Percentiles rank a stretch among this genome's conserved stretches.
These are phyloP conservation scores for Tangara arthus DNA, from an alignment of 2,797 vertebrate species.

Conservation along the genomic window DNA sequence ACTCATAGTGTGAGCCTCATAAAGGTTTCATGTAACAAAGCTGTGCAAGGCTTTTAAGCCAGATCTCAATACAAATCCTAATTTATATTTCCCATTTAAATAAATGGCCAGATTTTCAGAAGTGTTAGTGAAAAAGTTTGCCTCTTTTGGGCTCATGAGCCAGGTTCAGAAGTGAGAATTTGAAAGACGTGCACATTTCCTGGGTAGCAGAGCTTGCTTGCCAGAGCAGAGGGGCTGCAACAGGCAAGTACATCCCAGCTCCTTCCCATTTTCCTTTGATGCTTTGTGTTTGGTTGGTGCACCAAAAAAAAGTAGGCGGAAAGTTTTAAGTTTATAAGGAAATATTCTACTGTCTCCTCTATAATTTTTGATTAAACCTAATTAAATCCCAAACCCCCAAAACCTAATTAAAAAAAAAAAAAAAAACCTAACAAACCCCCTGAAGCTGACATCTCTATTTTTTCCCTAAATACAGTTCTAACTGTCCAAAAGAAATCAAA, in stretches of 20 bases:
- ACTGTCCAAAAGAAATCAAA: neutral
- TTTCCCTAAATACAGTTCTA: neutral
- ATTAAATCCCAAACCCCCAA: neutral
- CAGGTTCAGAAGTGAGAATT: neutral
- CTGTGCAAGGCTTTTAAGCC: neutral
- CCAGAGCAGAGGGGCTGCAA: neutral
- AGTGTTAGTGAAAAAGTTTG: neutral
- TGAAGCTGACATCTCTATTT: neutral
- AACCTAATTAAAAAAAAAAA: neutral
- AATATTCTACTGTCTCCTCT: neutral
- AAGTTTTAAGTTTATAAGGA: neutral
- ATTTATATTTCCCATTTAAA: conserved; percentile 45
- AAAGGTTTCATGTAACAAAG: conserved; percentile 48
- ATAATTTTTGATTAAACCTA: neutral
- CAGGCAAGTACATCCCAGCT: neutral
- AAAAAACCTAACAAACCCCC: accelerated
- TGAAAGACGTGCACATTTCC: accelerated
- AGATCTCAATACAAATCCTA: neutral
- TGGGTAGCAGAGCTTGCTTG: neutral
- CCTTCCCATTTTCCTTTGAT: neutral
- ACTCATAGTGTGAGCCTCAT: neutral
- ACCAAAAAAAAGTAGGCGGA: neutral
- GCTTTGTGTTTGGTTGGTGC: neutral
- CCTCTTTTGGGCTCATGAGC: neutral
- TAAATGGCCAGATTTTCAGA: conserved; percentile 22